Evolutionary conservation across 2,888 invertebrate genomes (phyloP).

Genomic region (Ornithoptera alexandrae): DNA sequence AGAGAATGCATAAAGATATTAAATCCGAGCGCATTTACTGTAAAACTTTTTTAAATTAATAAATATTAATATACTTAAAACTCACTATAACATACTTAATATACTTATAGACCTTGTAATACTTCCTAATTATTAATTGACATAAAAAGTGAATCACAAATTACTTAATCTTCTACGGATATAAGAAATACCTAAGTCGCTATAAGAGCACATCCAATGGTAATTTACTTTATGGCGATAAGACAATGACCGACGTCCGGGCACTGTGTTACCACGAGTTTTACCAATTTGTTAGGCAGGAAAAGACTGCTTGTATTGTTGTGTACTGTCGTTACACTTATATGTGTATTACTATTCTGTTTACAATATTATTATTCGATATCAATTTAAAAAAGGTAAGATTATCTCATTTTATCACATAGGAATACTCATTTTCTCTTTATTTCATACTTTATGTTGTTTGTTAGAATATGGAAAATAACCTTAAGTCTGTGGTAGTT

Average conservation of each 20-base stretch:
- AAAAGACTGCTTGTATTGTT: conserved; percentile 2
- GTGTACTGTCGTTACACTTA: not conserved
- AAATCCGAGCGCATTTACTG: too few species aligned
- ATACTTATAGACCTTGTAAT: not conserved
- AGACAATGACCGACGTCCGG: conserved; percentile 2
- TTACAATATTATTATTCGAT: not conserved
- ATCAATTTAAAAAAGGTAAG: not conserved
- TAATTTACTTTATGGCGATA: not conserved
- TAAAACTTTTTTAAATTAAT: not conserved
- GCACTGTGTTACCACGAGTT: conserved; percentile 1
- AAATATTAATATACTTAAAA: not conserved
- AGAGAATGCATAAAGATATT: too few species aligned
- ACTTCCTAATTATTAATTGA: not conserved
- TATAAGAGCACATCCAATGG: not conserved
- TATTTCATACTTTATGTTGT: not conserved
- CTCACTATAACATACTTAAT: not conserved
- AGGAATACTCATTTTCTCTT: not conserved
- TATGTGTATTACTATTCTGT: not conserved
- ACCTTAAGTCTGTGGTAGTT: not conserved
- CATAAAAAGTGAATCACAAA: not conserved
- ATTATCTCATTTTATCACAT: not conserved
- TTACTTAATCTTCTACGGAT: not conserved
- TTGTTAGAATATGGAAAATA: not conserved
- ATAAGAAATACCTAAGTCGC: not conserved
- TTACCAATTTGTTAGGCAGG: conserved; percentile 1